Evolutionary conservation across 2,888 invertebrate species (phyloP).

Genomic region (Cyaniris semiargus): DNA sequence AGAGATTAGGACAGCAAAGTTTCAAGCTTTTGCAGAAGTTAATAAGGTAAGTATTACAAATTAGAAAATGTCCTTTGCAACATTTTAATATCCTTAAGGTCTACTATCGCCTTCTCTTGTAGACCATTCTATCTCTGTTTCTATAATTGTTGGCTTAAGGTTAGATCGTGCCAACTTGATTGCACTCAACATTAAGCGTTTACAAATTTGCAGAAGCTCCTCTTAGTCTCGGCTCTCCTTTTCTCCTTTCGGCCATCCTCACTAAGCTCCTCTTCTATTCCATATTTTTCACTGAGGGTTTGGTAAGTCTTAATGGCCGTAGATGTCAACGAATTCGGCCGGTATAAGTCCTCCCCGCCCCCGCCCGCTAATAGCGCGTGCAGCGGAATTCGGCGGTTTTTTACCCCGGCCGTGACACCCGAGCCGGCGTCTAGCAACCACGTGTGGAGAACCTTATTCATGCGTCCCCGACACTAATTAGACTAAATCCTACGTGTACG

Average conservation of each 20-base stretch:
- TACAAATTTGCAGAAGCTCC: not conserved
- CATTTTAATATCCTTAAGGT: not conserved
- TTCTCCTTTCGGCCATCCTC: not conserved
- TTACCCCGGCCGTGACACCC: constrained; percentile 64
- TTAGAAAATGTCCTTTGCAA: not conserved
- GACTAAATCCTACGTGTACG: constrained; percentile 39
- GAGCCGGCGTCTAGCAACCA: constrained; percentile 64
- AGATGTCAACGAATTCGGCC: constrained; percentile 66
- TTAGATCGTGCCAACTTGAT: not conserved
- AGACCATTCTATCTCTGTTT: no score
- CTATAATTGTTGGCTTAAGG: no score
- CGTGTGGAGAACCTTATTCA: constrained; percentile 50
- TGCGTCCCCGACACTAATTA: constrained; percentile 47
- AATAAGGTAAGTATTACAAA: not conserved
- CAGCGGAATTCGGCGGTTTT: constrained; percentile 70
- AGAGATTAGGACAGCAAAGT: not conserved
- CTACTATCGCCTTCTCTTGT: no score
- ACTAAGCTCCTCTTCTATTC: not conserved
- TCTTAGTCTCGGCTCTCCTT: not conserved
- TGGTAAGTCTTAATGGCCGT: constrained; percentile 66
- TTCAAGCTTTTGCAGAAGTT: not conserved
- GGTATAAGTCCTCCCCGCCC: constrained; percentile 76
- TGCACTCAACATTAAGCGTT: not conserved
- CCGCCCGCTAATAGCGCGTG: constrained; percentile 78
- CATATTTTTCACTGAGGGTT: not conserved